These are phyloP conservation scores for Pelagia noctiluca DNA, from an alignment of 30 jellyfish, hydroid and myxozoan genomes.

Conservation along the genomic window DNA sequence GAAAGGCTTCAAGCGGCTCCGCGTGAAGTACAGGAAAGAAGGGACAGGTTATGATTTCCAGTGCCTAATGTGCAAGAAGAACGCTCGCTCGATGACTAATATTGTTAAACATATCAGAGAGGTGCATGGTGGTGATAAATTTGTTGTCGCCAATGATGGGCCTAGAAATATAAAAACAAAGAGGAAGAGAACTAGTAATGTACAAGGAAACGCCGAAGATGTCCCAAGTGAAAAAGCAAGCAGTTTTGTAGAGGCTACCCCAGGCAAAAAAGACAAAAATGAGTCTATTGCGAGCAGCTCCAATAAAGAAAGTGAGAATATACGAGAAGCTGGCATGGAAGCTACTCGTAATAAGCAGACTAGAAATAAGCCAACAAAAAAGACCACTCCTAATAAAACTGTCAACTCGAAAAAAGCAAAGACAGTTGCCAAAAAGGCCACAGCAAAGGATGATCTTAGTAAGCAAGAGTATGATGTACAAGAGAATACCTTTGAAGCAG, in stretches of 20 bases:
- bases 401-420: neutral
- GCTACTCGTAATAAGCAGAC: neutral
- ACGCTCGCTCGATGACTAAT: neutral
- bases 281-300: neutral
- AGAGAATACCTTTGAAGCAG: too few species aligned
- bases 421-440: neutral
- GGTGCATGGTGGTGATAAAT: constrained; percentile 26
- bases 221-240: neutral
- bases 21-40: neutral
- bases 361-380: neutral
- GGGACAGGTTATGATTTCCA: neutral
- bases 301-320: too few species aligned
- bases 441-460: too few species aligned
- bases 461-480: too few species aligned
- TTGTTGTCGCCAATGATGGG: neutral
- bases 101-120: constrained; percentile 8
- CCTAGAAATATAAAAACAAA: neutral
- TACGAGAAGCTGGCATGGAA: neutral
- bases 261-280: neutral
- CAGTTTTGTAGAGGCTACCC: neutral
- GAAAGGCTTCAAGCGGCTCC: constrained; percentile 31
- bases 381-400: neutral
- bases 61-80: constrained; percentile 38
- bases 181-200: neutral
- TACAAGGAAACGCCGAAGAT: neutral